Evolutionary conservation across 1,140 invertebrate genomes (phyloP), one percentile per base, ranked within the genome.

Genomic region (Macrobrachium rosenbergii): DNA sequence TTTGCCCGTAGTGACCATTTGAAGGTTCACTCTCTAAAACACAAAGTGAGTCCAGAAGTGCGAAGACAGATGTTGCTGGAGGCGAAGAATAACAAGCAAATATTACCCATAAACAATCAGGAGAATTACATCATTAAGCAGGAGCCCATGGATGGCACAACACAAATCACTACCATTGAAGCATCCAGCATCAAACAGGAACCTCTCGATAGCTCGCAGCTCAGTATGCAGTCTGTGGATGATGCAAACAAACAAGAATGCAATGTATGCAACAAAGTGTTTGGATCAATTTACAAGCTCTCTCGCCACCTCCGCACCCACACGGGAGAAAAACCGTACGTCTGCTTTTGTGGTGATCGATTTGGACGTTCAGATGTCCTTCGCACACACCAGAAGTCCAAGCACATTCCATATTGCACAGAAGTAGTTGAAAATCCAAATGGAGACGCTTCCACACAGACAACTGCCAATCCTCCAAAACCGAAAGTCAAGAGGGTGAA

Each of bases 241-340:
- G 64, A 69, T 37, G 45, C 45, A 10, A 60, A 62, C 23, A 69
- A 72, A 23, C 84, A 87, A 11, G 84, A 87, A 69, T 87, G 84
- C n/a, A 72, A 72, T 23, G 63, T 87, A 10, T 87, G 84, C 59
- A 64, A 75, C 14, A 81, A 81, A 21, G 78, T 87, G 5, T 87
- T 87, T 63, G 84, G 78, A n/a, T 87, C 84, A 17, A 87, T 87
- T 21, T 87, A 87, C 78, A 81, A 81, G 21, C 78, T 87, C 8
- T 81, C 84, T 17, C 64, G 84, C 8, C 84, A 87, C 58, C n/a
- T 87, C 19, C 77, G 78, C 7, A 87, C 78, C 16, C 84, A 87
- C 84, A 87, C 84, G 19, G 78, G 84, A 11, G 84, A 87, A 28
- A 64, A 69, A 21, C 84, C 84, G 5, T 87, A 81, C 16, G 84